phyloP scores from a whole-genome alignment of 2,888 invertebrate species.

The Leucophenga montana region DNA sequence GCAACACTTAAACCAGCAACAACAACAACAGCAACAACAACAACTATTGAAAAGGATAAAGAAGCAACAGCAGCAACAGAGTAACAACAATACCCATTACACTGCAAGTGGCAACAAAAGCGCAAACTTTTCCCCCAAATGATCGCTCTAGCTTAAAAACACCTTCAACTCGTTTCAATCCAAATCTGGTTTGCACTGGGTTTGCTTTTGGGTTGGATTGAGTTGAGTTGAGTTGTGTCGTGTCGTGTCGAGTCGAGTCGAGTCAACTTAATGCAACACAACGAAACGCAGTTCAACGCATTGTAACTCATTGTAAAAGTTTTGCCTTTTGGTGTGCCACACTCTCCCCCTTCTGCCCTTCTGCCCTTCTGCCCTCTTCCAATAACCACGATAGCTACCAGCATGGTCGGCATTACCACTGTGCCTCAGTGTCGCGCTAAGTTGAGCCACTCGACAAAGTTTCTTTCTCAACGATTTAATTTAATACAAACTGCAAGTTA shows the following conservation, averaged over 20 bases:
- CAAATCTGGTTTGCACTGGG: too few relatives aligned
- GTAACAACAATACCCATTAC: slow-evolving; percentile 58
- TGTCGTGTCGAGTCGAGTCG: too few relatives aligned
- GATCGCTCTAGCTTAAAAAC: slow-evolving; percentile 31
- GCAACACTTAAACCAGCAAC: slow-evolving; percentile 4
- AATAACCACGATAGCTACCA: too few relatives aligned
- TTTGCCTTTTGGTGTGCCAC: too few relatives aligned
- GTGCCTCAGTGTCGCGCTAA: slow-evolving; percentile 9
- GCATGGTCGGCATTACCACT: background rate
- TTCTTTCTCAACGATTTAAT: slow-evolving; percentile 61
- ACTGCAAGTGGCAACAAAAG: slow-evolving; percentile 48
- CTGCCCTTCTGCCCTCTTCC: background rate
- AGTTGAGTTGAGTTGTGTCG: too few relatives aligned
- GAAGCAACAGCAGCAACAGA: slow-evolving; percentile 30
- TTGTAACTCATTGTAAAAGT: too few relatives aligned
- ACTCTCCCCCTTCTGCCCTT: background rate
- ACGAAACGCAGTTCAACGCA: too few relatives aligned
- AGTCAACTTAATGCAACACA: too few relatives aligned
- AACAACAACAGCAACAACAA: slow-evolving; percentile 24
- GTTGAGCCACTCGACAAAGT: slow-evolving; percentile 43
- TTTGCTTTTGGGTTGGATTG: too few relatives aligned
- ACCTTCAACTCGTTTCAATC: too few relatives aligned
- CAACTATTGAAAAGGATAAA: slow-evolving; percentile 9
- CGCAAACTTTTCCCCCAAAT: slow-evolving; percentile 32
- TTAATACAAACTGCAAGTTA: slow-evolving; percentile 60